phyloP scores from a whole-genome alignment of 2,888 invertebrate species.

The Drosophila koepferae region DNA sequence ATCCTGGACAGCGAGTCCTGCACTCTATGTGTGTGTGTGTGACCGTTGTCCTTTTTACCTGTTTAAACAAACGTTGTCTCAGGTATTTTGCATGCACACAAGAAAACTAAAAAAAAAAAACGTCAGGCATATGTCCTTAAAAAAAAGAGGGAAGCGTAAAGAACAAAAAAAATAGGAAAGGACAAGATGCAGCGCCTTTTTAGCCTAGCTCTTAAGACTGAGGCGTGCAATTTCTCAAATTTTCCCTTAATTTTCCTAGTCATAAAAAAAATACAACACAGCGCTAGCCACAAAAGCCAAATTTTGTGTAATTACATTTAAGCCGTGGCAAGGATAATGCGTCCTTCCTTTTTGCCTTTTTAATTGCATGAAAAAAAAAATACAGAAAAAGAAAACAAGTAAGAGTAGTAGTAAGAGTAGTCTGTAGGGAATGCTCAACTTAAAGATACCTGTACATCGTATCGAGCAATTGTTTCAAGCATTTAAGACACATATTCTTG shows the following conservation, averaged over 20 bases:
- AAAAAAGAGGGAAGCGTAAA: constrained; percentile 34
- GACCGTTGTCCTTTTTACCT: constrained; percentile 63
- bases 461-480: too few relatives aligned
- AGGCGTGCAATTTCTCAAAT: constrained; percentile 69
- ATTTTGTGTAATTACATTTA: constrained; percentile 78
- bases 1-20: constrained; percentile 37
- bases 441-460: background rate
- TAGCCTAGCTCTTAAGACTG: constrained; percentile 7
- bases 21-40: background rate
- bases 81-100: constrained; percentile 65
- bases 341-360: constrained; percentile 36
- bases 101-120: constrained; percentile 3
- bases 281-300: constrained; percentile 64
- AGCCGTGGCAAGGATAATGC: constrained; percentile 60
- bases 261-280: constrained; percentile 23
- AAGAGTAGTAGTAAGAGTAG: too few relatives aligned
- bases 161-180: background rate
- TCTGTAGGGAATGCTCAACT: background rate
- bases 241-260: constrained; percentile 48
- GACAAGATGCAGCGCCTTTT: constrained; percentile 31
- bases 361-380: constrained; percentile 47
- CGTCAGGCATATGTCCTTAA: constrained; percentile 45
- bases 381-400: background rate
- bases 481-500: too few relatives aligned
- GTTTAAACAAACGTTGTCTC: constrained; percentile 32